These are phyloP conservation scores for Drosophila leontia DNA, from an alignment of 1,140 invertebrate genomes.

Conservation along the genomic window DNA sequence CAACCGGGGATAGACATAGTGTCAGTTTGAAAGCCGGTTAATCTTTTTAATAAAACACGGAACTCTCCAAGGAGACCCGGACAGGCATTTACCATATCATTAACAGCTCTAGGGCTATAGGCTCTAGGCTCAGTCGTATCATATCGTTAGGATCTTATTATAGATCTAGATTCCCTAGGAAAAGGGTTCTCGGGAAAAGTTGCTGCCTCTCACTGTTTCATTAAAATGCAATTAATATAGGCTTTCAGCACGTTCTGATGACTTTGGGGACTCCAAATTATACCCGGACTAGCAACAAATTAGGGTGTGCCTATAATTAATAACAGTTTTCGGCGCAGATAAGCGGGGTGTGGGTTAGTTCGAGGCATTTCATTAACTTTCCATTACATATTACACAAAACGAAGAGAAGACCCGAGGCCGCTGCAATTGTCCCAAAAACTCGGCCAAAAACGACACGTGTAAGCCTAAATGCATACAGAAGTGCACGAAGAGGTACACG, in stretches of 20 bases:
- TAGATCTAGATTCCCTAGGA: constrained; percentile 22
- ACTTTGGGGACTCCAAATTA: constrained; percentile 58
- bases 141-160: constrained; percentile 36
- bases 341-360: constrained; percentile 5
- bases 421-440: constrained; percentile 58
- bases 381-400: constrained; percentile 61
- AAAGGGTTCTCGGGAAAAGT: constrained; percentile 45
- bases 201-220: constrained; percentile 51
- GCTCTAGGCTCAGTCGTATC: constrained; percentile 9
- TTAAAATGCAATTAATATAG: constrained; percentile 83
- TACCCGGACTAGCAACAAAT: constrained; percentile 52
- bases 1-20: constrained; percentile 28
- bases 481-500: constrained; percentile 36
- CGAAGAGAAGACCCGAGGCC: constrained; percentile 17
- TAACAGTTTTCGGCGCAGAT: constrained; percentile 64
- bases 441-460: constrained; percentile 52
- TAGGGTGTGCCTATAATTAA: constrained; percentile 80
- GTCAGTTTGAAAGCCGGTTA: constrained; percentile 33
- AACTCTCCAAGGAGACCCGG: constrained; percentile 17
- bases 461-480: constrained; percentile 47
- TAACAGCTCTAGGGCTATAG: constrained; percentile 32
- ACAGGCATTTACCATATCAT: constrained; percentile 42
- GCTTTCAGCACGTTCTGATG: constrained; percentile 74
- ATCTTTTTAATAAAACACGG: constrained; percentile 19
- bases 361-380: constrained; percentile 75